phyloP scores from a whole-genome alignment of 1,140 invertebrate species.

The Drosophila pseudoobscura region DNA sequence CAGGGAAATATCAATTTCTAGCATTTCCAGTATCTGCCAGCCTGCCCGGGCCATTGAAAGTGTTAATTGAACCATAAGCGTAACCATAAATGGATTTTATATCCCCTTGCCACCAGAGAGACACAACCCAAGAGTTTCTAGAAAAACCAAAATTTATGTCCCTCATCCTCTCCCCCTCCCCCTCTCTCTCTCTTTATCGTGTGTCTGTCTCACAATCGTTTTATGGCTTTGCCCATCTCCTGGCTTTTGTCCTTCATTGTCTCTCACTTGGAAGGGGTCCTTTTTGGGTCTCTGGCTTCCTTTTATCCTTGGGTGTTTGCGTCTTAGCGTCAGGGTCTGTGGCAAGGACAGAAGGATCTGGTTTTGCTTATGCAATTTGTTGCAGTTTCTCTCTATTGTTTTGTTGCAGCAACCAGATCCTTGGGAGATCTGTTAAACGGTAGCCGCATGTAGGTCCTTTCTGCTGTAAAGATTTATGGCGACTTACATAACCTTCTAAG shows the following conservation, averaged over 20 bases:
- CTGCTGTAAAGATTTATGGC: constrained; percentile 30
- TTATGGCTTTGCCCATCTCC: constrained; percentile 55
- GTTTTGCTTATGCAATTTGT: constrained; percentile 73
- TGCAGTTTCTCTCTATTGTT: constrained; percentile 65
- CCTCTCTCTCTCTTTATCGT: background rate
- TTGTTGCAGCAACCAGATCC: constrained; percentile 32
- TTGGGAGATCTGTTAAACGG: constrained; percentile 38
- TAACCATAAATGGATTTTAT: constrained; percentile 82
- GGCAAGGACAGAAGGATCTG: constrained; percentile 46
- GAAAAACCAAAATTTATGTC: constrained; percentile 69
- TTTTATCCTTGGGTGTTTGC: constrained; percentile 50
- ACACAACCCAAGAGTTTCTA: constrained; percentile 47
- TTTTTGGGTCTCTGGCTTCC: constrained; percentile 20
- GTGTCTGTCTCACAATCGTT: constrained; percentile 45
- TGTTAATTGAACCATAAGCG: constrained; percentile 82
- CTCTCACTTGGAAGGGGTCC: constrained; percentile 17
- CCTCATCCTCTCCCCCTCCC: constrained; percentile 30
- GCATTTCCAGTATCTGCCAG: constrained; percentile 18
- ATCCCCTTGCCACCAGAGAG: constrained; percentile 51
- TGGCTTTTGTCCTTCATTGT: constrained; percentile 45
- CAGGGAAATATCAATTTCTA: constrained; percentile 53
- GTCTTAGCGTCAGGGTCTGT: constrained; percentile 43
- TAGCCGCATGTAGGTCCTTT: constrained; percentile 37
- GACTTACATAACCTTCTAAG: constrained; percentile 47
- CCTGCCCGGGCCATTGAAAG: constrained; percentile 63